Base-by-base conservation (phyloP, 2,888 invertebrate genomes). In the Cryptocephalus moraei region DNA sequence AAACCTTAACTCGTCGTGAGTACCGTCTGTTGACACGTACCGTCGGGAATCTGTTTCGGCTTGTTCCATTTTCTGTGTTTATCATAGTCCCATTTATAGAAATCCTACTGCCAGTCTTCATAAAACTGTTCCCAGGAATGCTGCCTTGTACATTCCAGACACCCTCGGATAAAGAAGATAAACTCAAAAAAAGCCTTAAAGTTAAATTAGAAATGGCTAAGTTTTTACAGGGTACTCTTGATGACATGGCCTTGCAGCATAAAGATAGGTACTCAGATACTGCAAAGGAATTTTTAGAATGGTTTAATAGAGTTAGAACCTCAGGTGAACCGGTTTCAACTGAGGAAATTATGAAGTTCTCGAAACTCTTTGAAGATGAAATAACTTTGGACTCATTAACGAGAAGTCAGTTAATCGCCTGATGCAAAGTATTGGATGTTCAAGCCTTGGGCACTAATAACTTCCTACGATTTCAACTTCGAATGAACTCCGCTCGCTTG, bases 21-120 rank as follows among this genome's bases (percentile, higher is more conserved):
- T 86, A 94, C 63, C 83, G 86, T 64, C 80, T 95, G 64, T 71
- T 97, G 50, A 83, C 93, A 49, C 82, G 96, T 56, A 95, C 96
- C n/a, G 90, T 92, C 10, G 89, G 90, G 52, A 97, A 99, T 73
- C 67, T 99, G 58, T 95, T 99, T 68, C 86, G 99, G 57, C 78
- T 99, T 66, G 84, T 99, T 48, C 99, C 99, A 8, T 99, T 99
- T 71, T 90, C 95, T 43, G 91, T 99, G 46, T 95, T 99, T 67
- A 82, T 99, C 55, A 80, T 91, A 54, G 91, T 99, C 46, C 99
- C 99, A 45, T 99, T 99, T 69, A 87, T 97, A 85, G 99, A 99
- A 73, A 79, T 99, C 56, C 68, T 92, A 44, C 73, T 99, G 59
- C 99, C 99, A 9, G 62, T 99, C 14, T 90, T 81, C 53, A 82